Conservation (phyloP, 2,888 invertebrate genomes). For the Dermolepida albohirtum region DNA sequence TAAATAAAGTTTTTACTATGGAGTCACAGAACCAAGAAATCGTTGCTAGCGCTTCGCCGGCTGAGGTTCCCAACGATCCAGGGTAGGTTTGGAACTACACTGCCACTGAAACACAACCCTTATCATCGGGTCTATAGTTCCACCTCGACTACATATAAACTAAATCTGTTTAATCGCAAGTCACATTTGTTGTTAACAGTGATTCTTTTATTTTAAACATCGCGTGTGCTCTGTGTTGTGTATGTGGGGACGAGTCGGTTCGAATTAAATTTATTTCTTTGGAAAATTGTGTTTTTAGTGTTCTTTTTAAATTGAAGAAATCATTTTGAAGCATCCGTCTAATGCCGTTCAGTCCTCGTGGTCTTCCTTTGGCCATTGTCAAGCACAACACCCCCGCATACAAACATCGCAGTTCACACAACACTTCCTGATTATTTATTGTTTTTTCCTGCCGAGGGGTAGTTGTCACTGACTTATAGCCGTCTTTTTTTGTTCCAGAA, state of each 20-base stretch:
- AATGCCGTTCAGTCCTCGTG: constrained; percentile 19
- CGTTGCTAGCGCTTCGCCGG: constrained; percentile 81
- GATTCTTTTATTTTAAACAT: constrained; percentile 21
- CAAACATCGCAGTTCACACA: constrained; percentile 37
- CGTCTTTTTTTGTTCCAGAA: constrained; percentile 80
- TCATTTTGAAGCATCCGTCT: constrained; percentile 10
- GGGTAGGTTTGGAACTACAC: constrained; percentile 73
- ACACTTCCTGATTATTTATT: constrained; percentile 36
- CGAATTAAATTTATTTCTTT: constrained; percentile 20
- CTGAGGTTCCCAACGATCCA: constrained; percentile 94
- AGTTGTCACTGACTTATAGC: constrained; percentile 29
- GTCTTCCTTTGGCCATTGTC: constrained; percentile 25
- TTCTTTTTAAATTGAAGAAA: constrained; percentile 11
- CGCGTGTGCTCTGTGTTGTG: constrained; percentile 39
- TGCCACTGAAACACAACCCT: constrained; percentile 37
- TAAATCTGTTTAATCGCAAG: constrained; percentile 17
- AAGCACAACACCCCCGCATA: constrained; percentile 37
- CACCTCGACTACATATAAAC: constrained; percentile 30
- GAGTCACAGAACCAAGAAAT: constrained; percentile 84
- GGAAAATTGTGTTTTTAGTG: constrained; percentile 28
- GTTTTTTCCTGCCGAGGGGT: constrained; percentile 33
- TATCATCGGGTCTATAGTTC: constrained; percentile 46
- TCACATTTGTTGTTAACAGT: constrained; percentile 22
- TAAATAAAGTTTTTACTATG: constrained; percentile 66
- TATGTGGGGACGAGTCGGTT: constrained; percentile 30